Evolutionary conservation across 2,888 invertebrate genomes (phyloP), one percentile per base, ranked within the genome.

Genomic region (Rotaria sp.): DNA sequence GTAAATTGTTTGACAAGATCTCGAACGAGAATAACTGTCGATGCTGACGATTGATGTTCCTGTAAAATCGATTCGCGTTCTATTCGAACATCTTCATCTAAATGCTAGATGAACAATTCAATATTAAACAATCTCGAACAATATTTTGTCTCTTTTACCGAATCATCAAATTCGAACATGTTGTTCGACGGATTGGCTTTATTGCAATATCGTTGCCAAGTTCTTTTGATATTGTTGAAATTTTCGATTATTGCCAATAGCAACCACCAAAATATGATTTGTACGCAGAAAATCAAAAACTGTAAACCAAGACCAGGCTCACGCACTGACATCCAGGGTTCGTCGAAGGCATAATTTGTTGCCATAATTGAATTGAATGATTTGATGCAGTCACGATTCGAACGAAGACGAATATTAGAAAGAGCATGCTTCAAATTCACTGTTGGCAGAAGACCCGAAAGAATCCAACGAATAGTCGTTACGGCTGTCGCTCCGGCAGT

Each of bases 51-150:
- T 35, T 84, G 57, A 26, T 38, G 45, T 10, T 74, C 38, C 21
- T 74, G 74, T 74, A 30, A 67, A 41, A 84, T 38, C 41, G 15
- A 45, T 21, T 18, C 11, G 4, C 74, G 74, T 86, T 86, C 86
- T 45, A 41, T 52, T 84, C 57, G 55, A 75, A 86, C 86, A n/a
- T 86, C 86, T 50, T 74, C 74, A 57, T 86, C 86, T 41, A 86
- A 55, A 84, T 86, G 24, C 45, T 41, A 85, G 5, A 48, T n/a
- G n/a, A n/a, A n/a, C n/a, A n/a, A n/a, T n/a, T n/a, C n/a, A n/a
- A n/a, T n/a, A n/a, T n/a, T n/a, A n/a, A n/a, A n/a, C n/a, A n/a
- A n/a, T n/a, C n/a, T n/a, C n/a, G n/a, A n/a, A n/a, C n/a, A n/a
- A n/a, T n/a, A n/a, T n/a, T n/a, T n/a, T n/a, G n/a, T n/a, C n/a